Percentiles rank a stretch among this genome's conserved stretches.
Evolutionary conservation across 2,888 invertebrate species (phyloP).

Genomic region (Acleris holmiana): DNA sequence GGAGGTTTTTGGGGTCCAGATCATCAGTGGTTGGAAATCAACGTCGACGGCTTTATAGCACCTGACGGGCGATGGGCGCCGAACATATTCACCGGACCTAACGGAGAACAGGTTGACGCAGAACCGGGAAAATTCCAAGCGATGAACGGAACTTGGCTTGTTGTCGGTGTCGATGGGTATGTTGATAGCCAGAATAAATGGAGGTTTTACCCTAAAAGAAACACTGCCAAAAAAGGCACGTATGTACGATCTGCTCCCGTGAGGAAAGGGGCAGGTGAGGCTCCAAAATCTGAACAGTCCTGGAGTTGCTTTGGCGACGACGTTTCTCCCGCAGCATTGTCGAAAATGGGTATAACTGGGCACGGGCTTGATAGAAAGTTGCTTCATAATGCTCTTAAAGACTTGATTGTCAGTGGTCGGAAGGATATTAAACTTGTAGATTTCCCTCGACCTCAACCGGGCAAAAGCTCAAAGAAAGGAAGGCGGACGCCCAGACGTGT

Average conservation of each 20-base stretch:
- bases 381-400: conserved; percentile 56
- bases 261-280: conserved; percentile 39
- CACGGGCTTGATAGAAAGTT: conserved; percentile 71
- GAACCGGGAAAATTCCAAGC: conserved; percentile 69
- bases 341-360: conserved; percentile 72
- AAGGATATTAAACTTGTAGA: conserved; percentile 59
- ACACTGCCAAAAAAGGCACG: conserved; percentile 20
- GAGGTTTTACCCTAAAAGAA: conserved; percentile 59
- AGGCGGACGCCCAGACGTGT: conserved; percentile 4
- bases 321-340: conserved; percentile 59
- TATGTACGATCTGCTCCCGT: conserved; percentile 1
- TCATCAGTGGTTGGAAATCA: conserved; percentile 73
- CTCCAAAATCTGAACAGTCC: conserved; percentile 52
- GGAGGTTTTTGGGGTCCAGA: conserved; percentile 75
- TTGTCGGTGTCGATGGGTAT: conserved; percentile 73
- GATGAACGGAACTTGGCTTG: conserved; percentile 60
- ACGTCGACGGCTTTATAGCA: conserved; percentile 68
- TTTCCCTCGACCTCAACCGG: conserved; percentile 51
- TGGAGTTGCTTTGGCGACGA: conserved; percentile 77
- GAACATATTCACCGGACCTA: conserved; percentile 64
- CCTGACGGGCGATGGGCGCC: conserved; percentile 75
- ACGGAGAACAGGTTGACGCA: conserved; percentile 64
- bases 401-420: conserved; percentile 62
- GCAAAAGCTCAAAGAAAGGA: conserved; percentile 44
- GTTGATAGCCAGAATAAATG: conserved; percentile 64